Evolutionary conservation across 37 sponge, comb jelly and placozoan species (phyloP), one percentile per base, ranked within the genome.

Genomic region (Spongilla lacustris): DNA sequence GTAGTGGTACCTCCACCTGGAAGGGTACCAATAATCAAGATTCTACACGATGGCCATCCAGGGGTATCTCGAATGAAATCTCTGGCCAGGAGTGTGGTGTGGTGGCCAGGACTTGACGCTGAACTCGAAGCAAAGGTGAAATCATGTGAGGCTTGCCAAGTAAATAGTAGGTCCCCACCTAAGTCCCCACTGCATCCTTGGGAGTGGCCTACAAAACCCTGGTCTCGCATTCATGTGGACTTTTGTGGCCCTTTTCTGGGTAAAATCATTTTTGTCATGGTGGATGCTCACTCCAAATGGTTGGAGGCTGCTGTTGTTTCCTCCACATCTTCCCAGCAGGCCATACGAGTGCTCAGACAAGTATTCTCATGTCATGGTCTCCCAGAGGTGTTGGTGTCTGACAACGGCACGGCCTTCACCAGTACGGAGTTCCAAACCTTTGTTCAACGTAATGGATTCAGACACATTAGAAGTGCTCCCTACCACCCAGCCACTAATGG

Each of bases 401-500:
- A 74, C 74, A 74, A 74, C 33, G 74, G 74, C 22, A 74, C 74
- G 33, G 74, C 74, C 28, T 74, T 74, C 74, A 74, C 74, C 28
- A 74, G 74, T 29, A 35, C 29, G 32, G 74, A 74, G 33, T 74
- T 74, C 74, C 22, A 31, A 34, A 35, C 28, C 22, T 74, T 74
- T 29, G 74, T 74, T 29, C 74, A 29, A 21, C 29, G 32, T 27
- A 74, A 74, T 74, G 74, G 74, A 22, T 34, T 74, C 74, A 25
- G 32, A 29, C 74, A 74, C 33, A 31, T 74, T 21, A 74, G 34
- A 35, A 74, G 74, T 74, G 74, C 74, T 74, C 74, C 74, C 29
- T 74, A 74, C 28, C 79, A 78, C 67, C 79, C 79, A 38, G 79
- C 79, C 79, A 41, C 79, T 35, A 78, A 78, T 35, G 79, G 79